Evolutionary conservation across 2,113 vertebrate species (phyloP), one percentile per base, ranked within the genome.

Genomic region (Triplophysa siluroides): DNA sequence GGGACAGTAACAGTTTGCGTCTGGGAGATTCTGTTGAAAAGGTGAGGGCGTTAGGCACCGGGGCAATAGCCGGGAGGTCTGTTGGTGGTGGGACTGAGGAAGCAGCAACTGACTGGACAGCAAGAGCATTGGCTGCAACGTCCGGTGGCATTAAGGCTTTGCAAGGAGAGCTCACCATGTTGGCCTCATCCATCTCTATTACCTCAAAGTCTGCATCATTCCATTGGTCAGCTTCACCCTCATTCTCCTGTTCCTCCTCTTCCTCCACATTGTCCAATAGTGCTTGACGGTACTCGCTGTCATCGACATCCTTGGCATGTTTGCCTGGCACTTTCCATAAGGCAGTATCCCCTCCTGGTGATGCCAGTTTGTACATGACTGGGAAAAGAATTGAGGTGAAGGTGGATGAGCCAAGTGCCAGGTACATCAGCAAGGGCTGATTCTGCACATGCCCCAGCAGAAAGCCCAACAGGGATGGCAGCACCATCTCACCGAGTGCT

Each of bases 401-500:
- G 0, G 83, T 0, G 0, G 96, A 90, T 0, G 93, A 87, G 58
- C 13, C 83, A 38, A 98, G 77, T 1, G 91, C 86, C 0, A 93
- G 69, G 65, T 98, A 97, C 91, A 96, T 94, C 0, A 98, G 85
- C 10, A 97, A 72, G 0, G 97, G 96, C 0, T 94, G 8, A 0
- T 87, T 70, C 0, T 60, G 90, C 4, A 93, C 88, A 45, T 33
- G 75, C 6, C 93, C 94, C 0, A 96, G 89, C 5, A 98, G 91
- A 58, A 93, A 92, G 0, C 96, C 96, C 14, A 97, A 84, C 0
- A 85, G 12, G 0, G 88, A 93, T 0, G 97, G 97, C 60, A 98
- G 90, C 66, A 94, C 94, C 97, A 98, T 98, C 90, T 98, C 96
- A 0, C 97, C 97, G 76, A 98, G 87, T 0, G 95, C 92, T 0